These are phyloP conservation scores for Cyprinodon tularosa DNA, from an alignment of 2,113 vertebrate genomes.

Conservation along the genomic window DNA sequence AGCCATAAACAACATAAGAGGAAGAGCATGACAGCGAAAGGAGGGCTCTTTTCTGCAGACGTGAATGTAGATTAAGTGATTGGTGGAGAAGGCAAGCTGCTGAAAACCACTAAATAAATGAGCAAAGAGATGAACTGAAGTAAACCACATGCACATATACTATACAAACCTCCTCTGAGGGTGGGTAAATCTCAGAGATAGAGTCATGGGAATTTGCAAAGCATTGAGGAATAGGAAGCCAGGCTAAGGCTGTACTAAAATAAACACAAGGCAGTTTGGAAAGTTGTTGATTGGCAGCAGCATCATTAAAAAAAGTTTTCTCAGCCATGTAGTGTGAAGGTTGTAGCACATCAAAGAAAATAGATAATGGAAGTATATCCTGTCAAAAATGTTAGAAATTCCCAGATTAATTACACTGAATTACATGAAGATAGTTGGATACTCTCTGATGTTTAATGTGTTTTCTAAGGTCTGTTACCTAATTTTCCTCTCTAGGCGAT, in stretches of 20 bases:
- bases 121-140: slow-evolving; percentile 39
- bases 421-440: too few relatives aligned
- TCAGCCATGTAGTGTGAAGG: too few relatives aligned
- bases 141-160: slow-evolving; percentile 3
- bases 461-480: slow-evolving; percentile 6
- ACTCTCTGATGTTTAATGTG: not conserved
- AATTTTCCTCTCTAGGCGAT: slow-evolving; percentile 74
- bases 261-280: slow-evolving; percentile 34
- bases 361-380: not conserved
- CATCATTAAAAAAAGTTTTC: slow-evolving; percentile 4
- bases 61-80: slow-evolving; percentile 35
- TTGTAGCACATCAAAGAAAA: not conserved
- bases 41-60: not conserved
- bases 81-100: slow-evolving; percentile 8
- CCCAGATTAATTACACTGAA: too few relatives aligned
- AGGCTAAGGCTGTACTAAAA: slow-evolving; percentile 38
- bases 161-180: slow-evolving; percentile 14
- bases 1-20: slow-evolving; percentile 40
- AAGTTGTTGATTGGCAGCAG: slow-evolving; percentile 38
- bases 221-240: slow-evolving; percentile 43
- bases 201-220: slow-evolving; percentile 34
- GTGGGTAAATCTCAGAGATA: slow-evolving; percentile 36
- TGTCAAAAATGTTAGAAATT: too few relatives aligned
- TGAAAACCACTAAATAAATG: slow-evolving; percentile 23
- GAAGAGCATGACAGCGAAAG: not conserved